Evolutionary conservation across 2,113 vertebrate genomes (phyloP).

Genomic region (Prinia subflava): DNA sequence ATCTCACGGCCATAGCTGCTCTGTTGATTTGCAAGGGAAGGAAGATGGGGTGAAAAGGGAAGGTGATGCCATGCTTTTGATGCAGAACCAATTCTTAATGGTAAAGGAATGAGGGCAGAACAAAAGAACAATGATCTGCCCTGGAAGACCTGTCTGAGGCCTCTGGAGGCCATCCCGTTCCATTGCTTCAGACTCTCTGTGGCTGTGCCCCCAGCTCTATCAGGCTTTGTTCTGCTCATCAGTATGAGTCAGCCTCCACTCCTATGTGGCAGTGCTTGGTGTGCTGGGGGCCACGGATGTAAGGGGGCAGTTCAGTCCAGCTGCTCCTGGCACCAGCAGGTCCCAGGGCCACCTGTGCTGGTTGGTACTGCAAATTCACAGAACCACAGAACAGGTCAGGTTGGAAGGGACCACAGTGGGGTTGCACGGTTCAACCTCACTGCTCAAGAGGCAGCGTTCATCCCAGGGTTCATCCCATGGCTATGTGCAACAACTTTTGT

Average conservation of each 20-base stretch:
- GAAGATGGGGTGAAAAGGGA: background rate
- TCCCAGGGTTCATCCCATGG: too few relatives aligned
- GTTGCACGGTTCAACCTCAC: background rate
- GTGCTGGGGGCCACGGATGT: too few relatives aligned
- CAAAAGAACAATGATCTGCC: background rate
- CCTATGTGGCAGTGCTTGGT: background rate
- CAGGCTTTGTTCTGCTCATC: background rate
- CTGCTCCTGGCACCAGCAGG: accelerated
- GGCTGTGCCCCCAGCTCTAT: background rate
- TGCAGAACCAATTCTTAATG: background rate
- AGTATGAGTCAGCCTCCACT: accelerated
- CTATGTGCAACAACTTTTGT: background rate
- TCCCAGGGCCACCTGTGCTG: background rate
- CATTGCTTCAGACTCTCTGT: background rate
- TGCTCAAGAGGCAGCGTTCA: background rate
- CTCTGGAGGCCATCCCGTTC: background rate
- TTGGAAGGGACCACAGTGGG: background rate
- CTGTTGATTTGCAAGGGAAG: background rate
- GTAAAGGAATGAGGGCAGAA: background rate
- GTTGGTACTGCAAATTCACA: background rate
- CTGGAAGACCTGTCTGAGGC: background rate
- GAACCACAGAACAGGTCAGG: too few relatives aligned
- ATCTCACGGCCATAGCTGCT: background rate
- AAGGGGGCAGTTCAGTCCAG: background rate
- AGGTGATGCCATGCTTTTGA: background rate